Percentiles rank a stretch among this genome's conserved stretches.
phyloP scores from a whole-genome alignment of 1,140 invertebrate species.

The Lasioglossum baleicum region DNA sequence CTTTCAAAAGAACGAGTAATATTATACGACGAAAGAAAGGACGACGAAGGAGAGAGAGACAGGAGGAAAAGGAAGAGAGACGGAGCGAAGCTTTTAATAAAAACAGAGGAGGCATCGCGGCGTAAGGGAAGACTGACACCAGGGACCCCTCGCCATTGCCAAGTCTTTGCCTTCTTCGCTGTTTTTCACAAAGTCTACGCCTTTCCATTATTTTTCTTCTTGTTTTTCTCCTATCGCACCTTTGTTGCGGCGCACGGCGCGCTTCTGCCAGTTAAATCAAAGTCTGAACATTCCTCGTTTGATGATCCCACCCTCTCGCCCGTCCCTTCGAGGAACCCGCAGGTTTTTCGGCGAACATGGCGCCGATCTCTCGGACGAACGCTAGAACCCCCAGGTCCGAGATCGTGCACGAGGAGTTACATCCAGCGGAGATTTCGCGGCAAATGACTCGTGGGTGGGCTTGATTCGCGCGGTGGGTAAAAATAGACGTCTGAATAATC shows the following conservation, averaged over 20 bases:
- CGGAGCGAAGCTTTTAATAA: conserved; percentile 57
- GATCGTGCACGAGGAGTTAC: no score
- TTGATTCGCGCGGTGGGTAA: background rate
- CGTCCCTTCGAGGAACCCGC: no score
- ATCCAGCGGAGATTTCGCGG: no score
- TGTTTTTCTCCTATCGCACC: no score
- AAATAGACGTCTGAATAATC: conserved; percentile 29
- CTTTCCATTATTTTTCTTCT: conserved; percentile 60
- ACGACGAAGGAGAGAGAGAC: background rate
- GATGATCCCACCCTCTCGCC: no score
- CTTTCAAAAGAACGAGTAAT: conserved; percentile 47
- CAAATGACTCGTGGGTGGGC: background rate
- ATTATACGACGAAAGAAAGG: conserved; percentile 43
- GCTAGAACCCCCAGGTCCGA: conserved; percentile 29
- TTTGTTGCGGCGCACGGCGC: no score
- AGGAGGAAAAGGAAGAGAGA: conserved; percentile 14
- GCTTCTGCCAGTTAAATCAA: conserved; percentile 53
- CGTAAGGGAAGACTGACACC: conserved; percentile 58
- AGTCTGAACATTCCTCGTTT: no score
- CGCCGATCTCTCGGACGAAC: no score
- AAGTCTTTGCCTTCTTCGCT: conserved; percentile 29
- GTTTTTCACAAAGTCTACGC: conserved; percentile 50
- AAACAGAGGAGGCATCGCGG: conserved; percentile 61
- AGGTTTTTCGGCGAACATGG: no score
- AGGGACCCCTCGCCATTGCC: conserved; percentile 28